A percentile compares a stretch with the other conserved stretches of the same genome.
Conservation (phyloP, 30 jellyfish, hydroid and myxozoan species). For the Calvadosia cruxmelitensis region DNA sequence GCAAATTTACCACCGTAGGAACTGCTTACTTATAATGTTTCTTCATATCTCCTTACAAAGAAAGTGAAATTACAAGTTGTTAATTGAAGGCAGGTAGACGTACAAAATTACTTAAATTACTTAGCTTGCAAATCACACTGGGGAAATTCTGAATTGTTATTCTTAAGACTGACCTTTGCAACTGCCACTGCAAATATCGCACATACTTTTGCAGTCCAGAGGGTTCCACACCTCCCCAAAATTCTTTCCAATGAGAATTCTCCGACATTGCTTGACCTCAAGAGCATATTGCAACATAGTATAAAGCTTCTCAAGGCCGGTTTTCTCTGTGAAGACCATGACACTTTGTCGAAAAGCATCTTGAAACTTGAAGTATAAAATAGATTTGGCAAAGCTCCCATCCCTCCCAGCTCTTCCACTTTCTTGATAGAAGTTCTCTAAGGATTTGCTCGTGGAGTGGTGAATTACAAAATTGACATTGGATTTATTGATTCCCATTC, state of each 20-base stretch:
- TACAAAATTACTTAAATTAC: too few species aligned
- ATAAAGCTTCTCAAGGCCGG: conserved; percentile 61
- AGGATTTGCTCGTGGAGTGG: conserved; percentile 71
- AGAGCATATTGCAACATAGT: conserved; percentile 46
- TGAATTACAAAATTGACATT: conserved; percentile 84
- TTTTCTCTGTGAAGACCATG: conserved; percentile 66
- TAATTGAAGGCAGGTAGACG: too few species aligned
- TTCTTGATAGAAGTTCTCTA: conserved; percentile 87
- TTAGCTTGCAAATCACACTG: too few species aligned
- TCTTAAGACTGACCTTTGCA: too few species aligned
- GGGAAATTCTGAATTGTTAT: too few species aligned
- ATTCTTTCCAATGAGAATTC: conserved; percentile 45
- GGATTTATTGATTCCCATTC: conserved; percentile 94
- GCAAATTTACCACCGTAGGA: too few species aligned
- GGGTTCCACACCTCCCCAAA: conserved; percentile 69
- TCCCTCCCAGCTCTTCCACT: conserved; percentile 97
- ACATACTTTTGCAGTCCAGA: conserved; percentile 35
- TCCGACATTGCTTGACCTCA: conserved; percentile 50
- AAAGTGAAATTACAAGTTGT: too few species aligned
- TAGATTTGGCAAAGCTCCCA: conserved; percentile 51
- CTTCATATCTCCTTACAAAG: too few species aligned
- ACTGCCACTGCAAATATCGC: conserved; percentile 84
- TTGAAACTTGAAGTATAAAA: conserved; percentile 58
- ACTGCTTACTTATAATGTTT: too few species aligned
- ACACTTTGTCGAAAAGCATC: conserved; percentile 68